These are phyloP conservation scores for Oncorhynchus clarkii DNA, from an alignment of 2,113 vertebrate genomes.

Conservation along the genomic window DNA sequence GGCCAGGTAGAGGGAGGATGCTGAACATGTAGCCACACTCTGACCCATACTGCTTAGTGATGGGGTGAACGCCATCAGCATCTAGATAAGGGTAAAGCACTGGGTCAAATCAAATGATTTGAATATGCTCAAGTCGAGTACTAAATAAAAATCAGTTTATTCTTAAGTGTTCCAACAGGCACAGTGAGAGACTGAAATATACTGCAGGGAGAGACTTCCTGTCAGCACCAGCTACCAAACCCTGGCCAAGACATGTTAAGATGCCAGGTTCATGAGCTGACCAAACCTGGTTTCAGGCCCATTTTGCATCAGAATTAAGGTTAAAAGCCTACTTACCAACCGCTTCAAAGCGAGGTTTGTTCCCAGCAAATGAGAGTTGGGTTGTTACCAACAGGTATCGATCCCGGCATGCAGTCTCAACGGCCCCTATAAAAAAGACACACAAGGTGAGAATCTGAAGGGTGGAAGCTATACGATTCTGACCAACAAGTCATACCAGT, in stretches of 20 bases:
- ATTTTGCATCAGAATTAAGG: neutral
- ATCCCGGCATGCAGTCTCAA: constrained; percentile 18
- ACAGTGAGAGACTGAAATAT: too few relatives aligned
- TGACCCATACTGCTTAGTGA: constrained; percentile 49
- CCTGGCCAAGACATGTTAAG: too few relatives aligned
- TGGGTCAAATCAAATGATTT: too few relatives aligned
- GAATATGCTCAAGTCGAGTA: too few relatives aligned
- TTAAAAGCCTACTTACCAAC: constrained; percentile 43
- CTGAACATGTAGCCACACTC: constrained; percentile 62
- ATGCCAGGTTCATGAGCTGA: too few relatives aligned
- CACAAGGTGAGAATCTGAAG: neutral
- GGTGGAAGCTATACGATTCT: too few relatives aligned
- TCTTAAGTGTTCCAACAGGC: constrained; percentile 9
- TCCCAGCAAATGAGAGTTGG: constrained; percentile 23
- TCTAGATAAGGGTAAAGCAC: constrained; percentile 29
- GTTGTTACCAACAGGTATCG: constrained; percentile 36
- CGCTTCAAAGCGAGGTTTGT: constrained; percentile 40
- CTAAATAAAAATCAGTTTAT: neutral
- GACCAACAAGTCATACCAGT: too few relatives aligned
- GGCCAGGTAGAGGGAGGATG: constrained; percentile 10
- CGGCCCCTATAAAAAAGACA: neutral
- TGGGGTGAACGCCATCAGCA: constrained; percentile 30
- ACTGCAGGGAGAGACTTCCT: too few relatives aligned
- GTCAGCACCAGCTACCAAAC: too few relatives aligned
- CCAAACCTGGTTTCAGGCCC: too few relatives aligned